Base-by-base conservation (phyloP, 92 coral and sea anemone species). In the Palythoa grandis region DNA sequence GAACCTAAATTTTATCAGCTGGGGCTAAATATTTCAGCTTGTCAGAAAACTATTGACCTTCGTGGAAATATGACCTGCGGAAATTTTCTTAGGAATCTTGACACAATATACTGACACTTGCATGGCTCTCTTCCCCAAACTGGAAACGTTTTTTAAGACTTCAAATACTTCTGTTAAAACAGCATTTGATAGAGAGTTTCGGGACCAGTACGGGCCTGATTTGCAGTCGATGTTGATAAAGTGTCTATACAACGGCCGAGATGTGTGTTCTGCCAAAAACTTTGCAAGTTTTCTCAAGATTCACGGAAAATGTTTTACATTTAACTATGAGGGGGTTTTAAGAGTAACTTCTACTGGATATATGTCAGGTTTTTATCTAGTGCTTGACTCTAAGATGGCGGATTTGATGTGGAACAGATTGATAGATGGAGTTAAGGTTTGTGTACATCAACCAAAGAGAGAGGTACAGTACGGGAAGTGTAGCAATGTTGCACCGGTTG, bases 41-140 rank as follows among this genome's bases (percentile, higher is more conserved):
- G 84, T 66, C 37, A 40, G 56, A 22, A 79, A 50, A 63, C 84
- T 19, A 19, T 22, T 1, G 13, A 7, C 35, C 10, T 79, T 65
- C 84, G 84, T 16, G 61, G 43, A 79, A 79, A 79, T 8, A 79
- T 79, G 84, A 79, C 58, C 43, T 79, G 84, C 40, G 84, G 84
- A 65, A 39, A 66, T 14, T 79, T 65, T 69, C 69, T 79, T 10
- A 79, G 43, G 73, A 35, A 40, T 79, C 22, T 11, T 79, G 16
- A 63, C 58, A 22, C 65, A 66, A 48, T 15, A 47, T 22, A 53
- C 37, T 0, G 5, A 14, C 11, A n/a, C 65, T 11, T 79, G 84
- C 84, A 47, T 12, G 11, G 4, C 65, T 15, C 10, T 65, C 52
- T 79, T 79, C 57, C 25, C 73, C 12, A 79, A 79, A 29, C 65